Evolutionary conservation across 2,797 vertebrate genomes (phyloP), one percentile per base, ranked within the genome.

Genomic region (Gymnocypris eckloni): DNA sequence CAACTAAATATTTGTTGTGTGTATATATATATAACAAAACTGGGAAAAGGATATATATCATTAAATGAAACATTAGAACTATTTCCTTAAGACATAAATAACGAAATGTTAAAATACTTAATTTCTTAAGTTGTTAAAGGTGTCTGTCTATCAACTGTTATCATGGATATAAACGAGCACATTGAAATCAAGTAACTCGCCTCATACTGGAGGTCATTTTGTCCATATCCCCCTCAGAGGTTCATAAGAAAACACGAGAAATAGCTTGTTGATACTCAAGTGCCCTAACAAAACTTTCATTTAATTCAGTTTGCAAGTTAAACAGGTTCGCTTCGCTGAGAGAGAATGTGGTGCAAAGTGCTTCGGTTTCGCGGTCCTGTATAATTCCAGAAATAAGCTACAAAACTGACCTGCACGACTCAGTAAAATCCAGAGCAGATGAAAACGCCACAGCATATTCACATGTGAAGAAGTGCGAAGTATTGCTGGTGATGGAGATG

Each of bases 71-170:
- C 41, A 13, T n/a, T n/a, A 13, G 37, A 22, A 20, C 1, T 71
- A n/a, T 25, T 43, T 72, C 6, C 41, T 45, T 71, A 7, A 45
- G 25, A 13, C 10, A 56, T 22, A 69, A 70, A 41, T 10, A 45
- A 45, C 15, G 4, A 0, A 18, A 37, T 37, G 4, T 43, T 0
- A 72, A 12, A 69, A 69, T 6, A 39, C 5, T 4, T 39, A 18
- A 39, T 39, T 39, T 39, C 4, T 20, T 25, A 48, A 15, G n/a
- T 16, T 73, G 45, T 28, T 28, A 16, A 16, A 18, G n/a, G 16
- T 2, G 7, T 25, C n/a, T 2, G 4, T 45, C 6, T 18, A 28
- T 1, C 18, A 0, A 2, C 20, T 11, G 2, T 8, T 8, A 25
- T 16, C n/a, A 8, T 15, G 22, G 22, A 39, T 20, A 9, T 71